Base-by-base conservation (phyloP, 92 coral and sea anemone genomes). In the Porites divaricata region DNA sequence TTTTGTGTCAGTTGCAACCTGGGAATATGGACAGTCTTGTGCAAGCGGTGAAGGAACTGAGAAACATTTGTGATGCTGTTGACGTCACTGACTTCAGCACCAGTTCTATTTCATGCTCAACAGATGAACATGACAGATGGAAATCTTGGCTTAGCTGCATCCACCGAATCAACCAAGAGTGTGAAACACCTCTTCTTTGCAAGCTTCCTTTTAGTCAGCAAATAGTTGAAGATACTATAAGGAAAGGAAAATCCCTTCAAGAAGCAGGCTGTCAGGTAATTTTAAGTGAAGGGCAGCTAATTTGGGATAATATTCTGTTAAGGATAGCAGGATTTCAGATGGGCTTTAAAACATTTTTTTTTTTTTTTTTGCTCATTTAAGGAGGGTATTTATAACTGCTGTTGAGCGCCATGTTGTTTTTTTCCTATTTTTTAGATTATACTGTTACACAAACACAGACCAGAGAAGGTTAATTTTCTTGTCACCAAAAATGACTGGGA, bases 191-290 rank as follows among this genome's bases (percentile, higher is more conserved):
- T n/a, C 64, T 90, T 72, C 63, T 88, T 5, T 90, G 93, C 72
- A 90, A 90, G 88, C 87, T 90, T 24, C 62, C 78, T 19, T 78
- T 90, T 8, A 77, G 70, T 64, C 58, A 45, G 63, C 72, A 81
- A 63, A 80, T 71, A 10, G 53, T 77, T 45, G 77, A 80, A 6
- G 84, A 85, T 16, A 74, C 87, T 21, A 61, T 89, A 21, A 61
- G 41, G 66, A 80, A 54, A 72, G 86, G 83, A 64, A 83, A 45
- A 28, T 73, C 58, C 7, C 89, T 89, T 54, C 83, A 80, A 26
- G 74, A 79, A 63, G 90, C 82, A 22, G 93, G 93, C 67, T 89
- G 93, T 53, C 23, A 89, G 92, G 92, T 87, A 71, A 35, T 35
- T 35, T 35, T 35, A 35, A 35, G 7, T 35, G 45, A 35, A 35